Evolutionary conservation across 2,113 vertebrate species (phyloP).

Genomic region (Machaerirhynchus nigripectus): DNA sequence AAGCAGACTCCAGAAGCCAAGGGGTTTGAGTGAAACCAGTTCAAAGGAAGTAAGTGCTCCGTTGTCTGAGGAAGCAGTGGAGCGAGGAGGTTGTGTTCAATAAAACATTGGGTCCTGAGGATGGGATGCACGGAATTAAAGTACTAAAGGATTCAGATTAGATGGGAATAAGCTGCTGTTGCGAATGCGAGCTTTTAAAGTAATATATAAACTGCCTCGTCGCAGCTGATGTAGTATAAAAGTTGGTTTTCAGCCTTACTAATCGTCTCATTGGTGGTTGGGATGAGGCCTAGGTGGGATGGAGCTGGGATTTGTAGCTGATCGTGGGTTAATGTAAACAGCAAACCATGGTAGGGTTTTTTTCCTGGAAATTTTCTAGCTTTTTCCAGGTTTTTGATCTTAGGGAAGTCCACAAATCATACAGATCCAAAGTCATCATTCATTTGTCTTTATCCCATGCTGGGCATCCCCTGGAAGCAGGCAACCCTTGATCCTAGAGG

Average conservation of each 20-base stretch:
- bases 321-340: rapidly evolving
- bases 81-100: neutral
- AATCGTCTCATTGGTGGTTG: neutral
- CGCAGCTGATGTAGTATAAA: neutral
- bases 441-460: rapidly evolving
- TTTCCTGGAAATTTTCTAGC: neutral
- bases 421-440: neutral
- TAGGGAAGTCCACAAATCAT: neutral
- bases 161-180: neutral
- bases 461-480: neutral
- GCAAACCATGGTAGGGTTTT: rapidly evolving
- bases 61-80: neutral
- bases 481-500: rapidly evolving
- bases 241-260: neutral
- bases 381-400: neutral
- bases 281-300: neutral
- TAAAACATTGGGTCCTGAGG: neutral
- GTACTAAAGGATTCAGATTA: neutral
- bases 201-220: neutral
- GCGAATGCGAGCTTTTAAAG: neutral
- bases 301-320: neutral
- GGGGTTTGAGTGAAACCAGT: neutral
- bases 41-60: neutral
- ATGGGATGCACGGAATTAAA: neutral
- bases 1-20: neutral